Conservation (phyloP, 2,797 vertebrate genomes). For the Vespertilio murinus region DNA sequence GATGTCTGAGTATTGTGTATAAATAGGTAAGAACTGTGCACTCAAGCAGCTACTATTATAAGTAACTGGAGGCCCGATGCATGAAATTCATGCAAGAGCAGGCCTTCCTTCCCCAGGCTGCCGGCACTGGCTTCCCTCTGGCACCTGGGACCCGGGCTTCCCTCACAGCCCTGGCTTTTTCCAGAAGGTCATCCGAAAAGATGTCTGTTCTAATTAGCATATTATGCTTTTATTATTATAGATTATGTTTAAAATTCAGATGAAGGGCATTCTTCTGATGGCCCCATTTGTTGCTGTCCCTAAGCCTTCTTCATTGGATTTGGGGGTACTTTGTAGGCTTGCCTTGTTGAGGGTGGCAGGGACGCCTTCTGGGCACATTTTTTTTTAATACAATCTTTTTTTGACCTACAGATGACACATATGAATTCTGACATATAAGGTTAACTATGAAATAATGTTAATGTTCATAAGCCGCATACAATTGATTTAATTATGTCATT, state of each 20-base stretch:
- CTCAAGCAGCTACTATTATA: neutral
- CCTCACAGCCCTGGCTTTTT: no score
- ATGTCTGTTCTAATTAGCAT: no score
- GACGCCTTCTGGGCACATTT: neutral
- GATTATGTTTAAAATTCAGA: constrained; percentile 1
- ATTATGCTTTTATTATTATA: no score
- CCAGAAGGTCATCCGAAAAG: no score
- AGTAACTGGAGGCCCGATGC: neutral
- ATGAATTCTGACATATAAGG: neutral
- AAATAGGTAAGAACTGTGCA: neutral
- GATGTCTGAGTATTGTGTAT: neutral
- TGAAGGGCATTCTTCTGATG: constrained; percentile 2
- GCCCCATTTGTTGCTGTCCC: neutral
- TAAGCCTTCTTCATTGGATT: neutral
- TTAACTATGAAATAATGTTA: constrained; percentile 1
- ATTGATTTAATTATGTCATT: neutral
- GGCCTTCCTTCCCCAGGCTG: no score
- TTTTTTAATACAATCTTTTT: neutral
- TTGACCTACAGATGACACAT: neutral
- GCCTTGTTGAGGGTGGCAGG: neutral
- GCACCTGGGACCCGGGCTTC: no score
- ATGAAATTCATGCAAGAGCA: no score
- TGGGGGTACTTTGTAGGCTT: neutral
- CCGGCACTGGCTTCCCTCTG: no score
- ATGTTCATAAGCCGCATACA: neutral